Percentiles rank a stretch among this genome's conserved stretches.
Evolutionary conservation across 2,797 vertebrate genomes (phyloP).

Genomic region (Pristis pectinata): DNA sequence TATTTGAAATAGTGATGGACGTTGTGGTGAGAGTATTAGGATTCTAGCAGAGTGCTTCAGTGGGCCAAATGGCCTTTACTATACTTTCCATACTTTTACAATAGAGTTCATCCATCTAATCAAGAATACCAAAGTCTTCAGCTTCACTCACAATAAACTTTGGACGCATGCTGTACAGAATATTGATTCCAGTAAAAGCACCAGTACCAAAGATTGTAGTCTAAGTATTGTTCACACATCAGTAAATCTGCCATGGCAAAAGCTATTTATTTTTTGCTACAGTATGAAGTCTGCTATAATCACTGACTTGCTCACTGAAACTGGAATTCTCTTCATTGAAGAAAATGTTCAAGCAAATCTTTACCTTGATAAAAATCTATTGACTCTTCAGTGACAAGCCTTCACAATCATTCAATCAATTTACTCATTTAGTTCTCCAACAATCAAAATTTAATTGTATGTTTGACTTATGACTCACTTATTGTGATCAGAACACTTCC

Average conservation of each 20-base stretch:
- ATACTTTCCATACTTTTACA: neutral
- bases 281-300: slow-evolving; percentile 2
- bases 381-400: neutral
- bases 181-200: slow-evolving; percentile 25
- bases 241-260: slow-evolving; percentile 17
- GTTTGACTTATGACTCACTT: neutral
- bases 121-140: neutral
- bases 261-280: neutral
- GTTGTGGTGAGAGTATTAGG: neutral
- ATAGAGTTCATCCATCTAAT: slow-evolving; percentile 7
- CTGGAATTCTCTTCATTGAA: neutral
- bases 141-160: slow-evolving; percentile 1
- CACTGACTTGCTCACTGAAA: neutral
- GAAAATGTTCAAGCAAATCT: slow-evolving; percentile 5
- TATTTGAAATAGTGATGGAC: neutral
- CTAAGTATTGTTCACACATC: slow-evolving; percentile 14
- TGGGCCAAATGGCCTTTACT: neutral
- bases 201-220: neutral
- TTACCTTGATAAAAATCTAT: neutral
- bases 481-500: neutral
- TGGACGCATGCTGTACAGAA: slow-evolving; percentile 14
- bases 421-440: neutral
- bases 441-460: neutral
- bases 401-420: neutral
- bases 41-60: neutral